Conservation (phyloP, 1,140 invertebrate species). For the Anthonomus grandis region DNA sequence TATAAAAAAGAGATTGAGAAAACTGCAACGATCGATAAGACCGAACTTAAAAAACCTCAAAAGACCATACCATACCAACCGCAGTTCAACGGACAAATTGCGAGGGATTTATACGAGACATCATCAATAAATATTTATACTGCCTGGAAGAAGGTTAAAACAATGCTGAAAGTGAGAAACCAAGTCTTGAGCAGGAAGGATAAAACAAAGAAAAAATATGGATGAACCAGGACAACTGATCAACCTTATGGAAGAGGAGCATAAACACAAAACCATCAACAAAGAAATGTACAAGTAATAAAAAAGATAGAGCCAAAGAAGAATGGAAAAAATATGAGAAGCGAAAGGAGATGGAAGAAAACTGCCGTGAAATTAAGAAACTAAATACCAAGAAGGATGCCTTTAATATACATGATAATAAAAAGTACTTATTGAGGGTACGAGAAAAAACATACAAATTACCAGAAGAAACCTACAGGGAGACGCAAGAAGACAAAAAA, state of each 20-base stretch:
- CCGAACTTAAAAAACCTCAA: background rate
- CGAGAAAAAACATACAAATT: too few species aligned
- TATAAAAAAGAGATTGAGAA: background rate
- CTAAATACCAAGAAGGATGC: background rate
- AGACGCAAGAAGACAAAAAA: background rate
- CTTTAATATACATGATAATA: background rate
- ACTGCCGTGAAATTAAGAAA: background rate
- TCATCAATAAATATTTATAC: background rate
- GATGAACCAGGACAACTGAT: background rate
- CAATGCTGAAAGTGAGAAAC: background rate
- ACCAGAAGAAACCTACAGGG: background rate
- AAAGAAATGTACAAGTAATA: background rate
- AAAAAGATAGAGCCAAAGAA: background rate
- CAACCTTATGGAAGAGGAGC: background rate
- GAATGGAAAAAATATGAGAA: background rate
- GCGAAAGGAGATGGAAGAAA: background rate
- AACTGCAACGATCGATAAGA: background rate
- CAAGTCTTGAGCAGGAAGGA: background rate
- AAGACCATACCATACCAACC: background rate
- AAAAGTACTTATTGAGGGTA: background rate
- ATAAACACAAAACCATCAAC: background rate
- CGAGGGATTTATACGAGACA: background rate
- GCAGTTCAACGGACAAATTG: too few species aligned
- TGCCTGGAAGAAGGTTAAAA: too few species aligned
- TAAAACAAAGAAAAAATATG: background rate